Percentiles rank a stretch among this genome's conserved stretches.
These are phyloP conservation scores for Pteromalus puparum DNA, from an alignment of 1,140 invertebrate genomes.

Conservation along the genomic window DNA sequence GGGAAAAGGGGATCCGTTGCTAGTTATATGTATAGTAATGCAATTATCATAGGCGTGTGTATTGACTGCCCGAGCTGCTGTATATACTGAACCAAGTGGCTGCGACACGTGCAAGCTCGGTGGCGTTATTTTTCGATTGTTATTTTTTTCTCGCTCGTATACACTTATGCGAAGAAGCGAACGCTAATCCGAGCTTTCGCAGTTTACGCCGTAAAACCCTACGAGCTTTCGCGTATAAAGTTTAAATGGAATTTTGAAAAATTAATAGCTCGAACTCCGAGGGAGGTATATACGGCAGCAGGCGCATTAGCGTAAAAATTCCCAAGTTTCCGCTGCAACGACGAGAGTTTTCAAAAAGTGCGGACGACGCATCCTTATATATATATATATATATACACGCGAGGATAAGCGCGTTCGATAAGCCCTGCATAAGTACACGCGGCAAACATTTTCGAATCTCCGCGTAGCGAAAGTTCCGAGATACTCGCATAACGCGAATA, in stretches of 20 bases:
- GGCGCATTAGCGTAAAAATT: background rate
- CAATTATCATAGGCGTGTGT: background rate
- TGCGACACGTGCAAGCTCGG: too few species aligned
- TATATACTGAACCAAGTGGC: too few species aligned
- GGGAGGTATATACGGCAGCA: background rate
- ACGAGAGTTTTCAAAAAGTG: slow-evolving; percentile 2
- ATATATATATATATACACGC: too few species aligned
- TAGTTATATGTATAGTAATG: background rate
- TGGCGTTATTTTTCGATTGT: too few species aligned
- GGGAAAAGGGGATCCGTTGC: background rate
- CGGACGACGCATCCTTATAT: background rate
- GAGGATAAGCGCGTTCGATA: background rate
- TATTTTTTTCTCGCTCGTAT: too few species aligned
- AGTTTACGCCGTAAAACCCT: too few species aligned
- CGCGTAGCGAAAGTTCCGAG: background rate
- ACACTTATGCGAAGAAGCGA: too few species aligned
- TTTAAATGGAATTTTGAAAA: slow-evolving; percentile 26
- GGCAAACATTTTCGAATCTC: too few species aligned
- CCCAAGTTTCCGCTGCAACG: background rate
- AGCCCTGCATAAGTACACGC: background rate
- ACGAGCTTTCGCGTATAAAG: too few species aligned
- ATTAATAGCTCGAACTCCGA: slow-evolving; percentile 32
- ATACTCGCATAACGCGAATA: too few species aligned
- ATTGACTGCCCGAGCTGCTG: too few species aligned
- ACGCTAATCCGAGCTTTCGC: background rate